Evolutionary conservation across 2,888 invertebrate genomes (phyloP).

Genomic region (Glomeris marginata): DNA sequence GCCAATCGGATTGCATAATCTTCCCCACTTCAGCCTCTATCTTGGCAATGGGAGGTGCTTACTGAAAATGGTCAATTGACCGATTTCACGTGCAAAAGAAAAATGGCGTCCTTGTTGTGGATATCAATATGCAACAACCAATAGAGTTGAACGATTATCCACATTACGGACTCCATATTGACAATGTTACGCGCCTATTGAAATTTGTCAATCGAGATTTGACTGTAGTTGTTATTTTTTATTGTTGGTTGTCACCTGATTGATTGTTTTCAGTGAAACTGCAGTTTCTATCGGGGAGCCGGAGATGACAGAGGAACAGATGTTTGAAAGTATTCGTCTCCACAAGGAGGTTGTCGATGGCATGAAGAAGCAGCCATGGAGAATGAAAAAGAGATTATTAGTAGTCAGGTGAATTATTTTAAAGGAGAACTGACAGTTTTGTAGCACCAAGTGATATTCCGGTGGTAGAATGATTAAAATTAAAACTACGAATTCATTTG

Average conservation of each 20-base stretch:
- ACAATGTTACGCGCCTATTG: no score
- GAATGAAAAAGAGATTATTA: constrained; percentile 22
- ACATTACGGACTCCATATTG: no score
- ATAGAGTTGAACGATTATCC: no score
- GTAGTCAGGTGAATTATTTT: constrained; percentile 9
- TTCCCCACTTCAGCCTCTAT: no score
- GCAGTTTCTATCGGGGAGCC: constrained; percentile 14
- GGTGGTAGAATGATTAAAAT: not conserved
- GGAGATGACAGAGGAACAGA: constrained; percentile 48
- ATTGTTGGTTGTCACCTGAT: constrained; percentile 10
- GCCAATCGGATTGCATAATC: no score
- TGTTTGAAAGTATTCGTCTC: constrained; percentile 73
- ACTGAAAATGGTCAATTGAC: no score
- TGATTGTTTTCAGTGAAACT: constrained; percentile 12
- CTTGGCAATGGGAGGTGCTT: no score
- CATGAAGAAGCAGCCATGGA: constrained; percentile 43
- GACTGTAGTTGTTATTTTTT: not conserved
- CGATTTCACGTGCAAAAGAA: no score
- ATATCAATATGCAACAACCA: no score
- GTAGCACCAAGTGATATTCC: not conserved
- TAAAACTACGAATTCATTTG: no score
- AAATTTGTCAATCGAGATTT: no score
- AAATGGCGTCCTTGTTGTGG: no score
- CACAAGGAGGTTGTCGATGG: constrained; percentile 82
- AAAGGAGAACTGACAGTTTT: not conserved